Percentiles rank a stretch among this genome's conserved stretches.
These are phyloP conservation scores for Drosophila multiciliata DNA, from an alignment of 2,888 invertebrate species.

Conservation along the genomic window DNA sequence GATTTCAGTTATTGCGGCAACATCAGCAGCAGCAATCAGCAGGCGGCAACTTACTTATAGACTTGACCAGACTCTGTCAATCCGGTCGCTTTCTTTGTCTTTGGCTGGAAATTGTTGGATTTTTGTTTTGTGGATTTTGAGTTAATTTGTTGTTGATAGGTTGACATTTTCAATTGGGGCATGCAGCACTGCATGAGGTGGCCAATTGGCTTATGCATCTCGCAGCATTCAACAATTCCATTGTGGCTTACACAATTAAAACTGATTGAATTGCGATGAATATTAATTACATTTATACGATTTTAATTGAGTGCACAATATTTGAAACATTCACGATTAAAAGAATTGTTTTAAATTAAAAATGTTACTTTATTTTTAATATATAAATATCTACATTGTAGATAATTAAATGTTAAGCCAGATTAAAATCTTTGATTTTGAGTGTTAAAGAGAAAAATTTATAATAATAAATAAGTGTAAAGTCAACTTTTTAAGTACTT, in stretches of 20 bases:
- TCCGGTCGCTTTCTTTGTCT: slow-evolving; percentile 66
- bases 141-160: slow-evolving; percentile 80
- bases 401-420: not conserved
- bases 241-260: slow-evolving; percentile 28
- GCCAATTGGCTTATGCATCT: slow-evolving; percentile 48
- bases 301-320: not conserved
- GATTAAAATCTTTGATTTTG: not conserved
- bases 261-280: slow-evolving; percentile 30
- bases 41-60: slow-evolving; percentile 77
- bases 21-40: slow-evolving; percentile 61
- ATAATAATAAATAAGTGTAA: not conserved
- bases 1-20: slow-evolving; percentile 36
- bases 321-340: not conserved
- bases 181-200: slow-evolving; percentile 71
- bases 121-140: slow-evolving; percentile 51
- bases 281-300: slow-evolving; percentile 15
- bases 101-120: slow-evolving; percentile 22
- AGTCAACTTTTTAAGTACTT: not conserved
- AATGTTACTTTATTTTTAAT: not conserved
- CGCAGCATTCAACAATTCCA: slow-evolving; percentile 25
- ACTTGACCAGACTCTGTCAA: slow-evolving; percentile 60
- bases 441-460: not conserved
- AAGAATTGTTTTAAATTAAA: not conserved
- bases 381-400: not conserved
- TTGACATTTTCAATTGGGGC: slow-evolving; percentile 78